Conservation (phyloP, 1,140 invertebrate genomes). For the Conus betulinus region DNA sequence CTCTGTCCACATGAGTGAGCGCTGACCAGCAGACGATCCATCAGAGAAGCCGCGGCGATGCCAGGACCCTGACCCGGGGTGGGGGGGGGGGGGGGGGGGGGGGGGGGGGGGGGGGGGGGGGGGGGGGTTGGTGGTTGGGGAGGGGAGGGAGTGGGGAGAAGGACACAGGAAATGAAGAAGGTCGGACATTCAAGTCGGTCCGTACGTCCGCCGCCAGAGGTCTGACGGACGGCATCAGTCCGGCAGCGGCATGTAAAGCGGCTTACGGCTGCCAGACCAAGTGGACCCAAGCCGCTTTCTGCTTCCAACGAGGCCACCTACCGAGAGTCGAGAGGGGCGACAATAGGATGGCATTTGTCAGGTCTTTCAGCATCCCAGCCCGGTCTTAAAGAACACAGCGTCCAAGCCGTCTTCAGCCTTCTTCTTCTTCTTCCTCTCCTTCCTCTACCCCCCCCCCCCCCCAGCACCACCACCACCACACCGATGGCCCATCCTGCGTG, state of each 20-base stretch:
- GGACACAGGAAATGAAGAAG: not conserved
- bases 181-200: not conserved
- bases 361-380: not conserved
- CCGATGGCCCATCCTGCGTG: not conserved
- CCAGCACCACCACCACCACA: not conserved
- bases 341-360: constrained; percentile 6
- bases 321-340: not conserved
- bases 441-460: not conserved
- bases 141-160: too few species aligned
- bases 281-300: not conserved
- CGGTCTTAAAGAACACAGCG: not conserved
- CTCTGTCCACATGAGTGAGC: too few species aligned
- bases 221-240: not conserved
- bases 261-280: not conserved
- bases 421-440: too few species aligned
- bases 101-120: too few species aligned
- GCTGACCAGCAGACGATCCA: too few species aligned
- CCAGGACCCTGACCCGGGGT: not conserved
- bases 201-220: not conserved
- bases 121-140: too few species aligned
- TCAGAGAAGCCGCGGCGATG: too few species aligned
- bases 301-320: not conserved
- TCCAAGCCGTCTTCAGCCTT: not conserved
- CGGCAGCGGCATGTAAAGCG: not conserved
- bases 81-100: too few species aligned